Evolutionary conservation across 2,888 invertebrate genomes (phyloP), one percentile per base, ranked within the genome.

Genomic region (Taphrorychus bicolor): DNA sequence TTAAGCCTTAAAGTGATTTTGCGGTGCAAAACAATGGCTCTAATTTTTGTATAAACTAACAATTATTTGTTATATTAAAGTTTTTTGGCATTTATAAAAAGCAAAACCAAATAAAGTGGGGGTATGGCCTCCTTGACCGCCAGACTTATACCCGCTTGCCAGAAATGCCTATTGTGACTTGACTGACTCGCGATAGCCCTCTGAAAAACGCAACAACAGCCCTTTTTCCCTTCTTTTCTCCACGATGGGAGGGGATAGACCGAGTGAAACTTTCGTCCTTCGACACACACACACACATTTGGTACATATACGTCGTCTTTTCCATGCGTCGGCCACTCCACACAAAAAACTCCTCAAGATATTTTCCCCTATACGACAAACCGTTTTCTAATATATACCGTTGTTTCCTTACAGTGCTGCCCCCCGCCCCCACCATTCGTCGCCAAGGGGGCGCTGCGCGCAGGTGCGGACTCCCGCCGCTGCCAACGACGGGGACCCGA

Each of bases 301-400:
- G n/a, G 54, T 19, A 59, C 65, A 59, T 51, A 17, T 54, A 51
- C 51, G 52, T 54, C 60, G 60, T 66, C 60, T 56, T 66, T 66
- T 56, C 66, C 66, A 66, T 66, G 66, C 66, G 66, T 66, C 66
- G 59, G 58, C 61, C 66, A 58, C 65, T 65, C 59, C 56, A 66
- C 66, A 66, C n/a, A n/a, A n/a, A n/a, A 66, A 66, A 66, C 66
- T 66, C 4, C 61, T 66, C 66, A 66, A 66, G 66, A 66, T 61
- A 61, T 66, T 62, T 62, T 57, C 67, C 67, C 62, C 23, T 17
- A 14, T 16, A 59, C 67, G 58, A 67, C 67, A 67, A 67, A 67
- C 67, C 67, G 67, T 67, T 67, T 67, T 67, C 67, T 67, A 59
- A 67, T 67, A 67, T n/a, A n/a, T 59, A 62, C 67, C 67, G 67